Percentiles rank a stretch among this genome's conserved stretches.
phyloP scores from a whole-genome alignment of 2,113 vertebrate species.

The Brachionichthys hirsutus region DNA sequence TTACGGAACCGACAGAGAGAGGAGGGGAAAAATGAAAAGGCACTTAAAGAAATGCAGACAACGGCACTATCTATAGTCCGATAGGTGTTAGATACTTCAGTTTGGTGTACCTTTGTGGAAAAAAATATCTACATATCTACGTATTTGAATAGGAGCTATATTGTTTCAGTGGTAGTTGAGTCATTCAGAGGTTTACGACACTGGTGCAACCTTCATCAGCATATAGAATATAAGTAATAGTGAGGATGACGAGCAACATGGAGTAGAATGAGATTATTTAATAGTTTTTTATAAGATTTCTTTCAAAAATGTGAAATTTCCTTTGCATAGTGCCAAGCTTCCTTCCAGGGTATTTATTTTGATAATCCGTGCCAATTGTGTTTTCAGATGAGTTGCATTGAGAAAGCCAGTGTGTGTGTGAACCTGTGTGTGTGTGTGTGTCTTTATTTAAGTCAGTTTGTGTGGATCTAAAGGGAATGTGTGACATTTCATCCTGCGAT shows the following conservation, averaged over 20 bases:
- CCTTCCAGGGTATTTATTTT: slow-evolving; percentile 79
- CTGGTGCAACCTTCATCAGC: slow-evolving; percentile 70
- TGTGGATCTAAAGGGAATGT: slow-evolving; percentile 20
- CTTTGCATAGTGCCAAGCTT: slow-evolving; percentile 77
- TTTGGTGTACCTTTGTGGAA: slow-evolving; percentile 68
- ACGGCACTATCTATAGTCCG: slow-evolving; percentile 63
- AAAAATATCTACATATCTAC: slow-evolving; percentile 59
- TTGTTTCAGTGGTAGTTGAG: slow-evolving; percentile 68
- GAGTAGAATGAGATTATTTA: slow-evolving; percentile 71
- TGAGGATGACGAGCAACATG: slow-evolving; percentile 53
- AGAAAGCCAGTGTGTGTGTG: slow-evolving; percentile 33
- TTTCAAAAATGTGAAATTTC: slow-evolving; percentile 66
- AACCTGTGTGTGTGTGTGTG: slow-evolving; percentile 13
- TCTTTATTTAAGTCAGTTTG: slow-evolving; percentile 2
- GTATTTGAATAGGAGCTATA: slow-evolving; percentile 71
- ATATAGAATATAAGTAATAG: slow-evolving; percentile 73
- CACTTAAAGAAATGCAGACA: slow-evolving; percentile 64
- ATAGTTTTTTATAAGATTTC: slow-evolving; percentile 72
- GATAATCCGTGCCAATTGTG: slow-evolving; percentile 75
- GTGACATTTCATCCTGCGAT: slow-evolving; percentile 35
- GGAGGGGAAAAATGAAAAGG: slow-evolving; percentile 31
- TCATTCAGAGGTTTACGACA: slow-evolving; percentile 67
- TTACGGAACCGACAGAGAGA: background rate
- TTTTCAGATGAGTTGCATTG: slow-evolving; percentile 53
- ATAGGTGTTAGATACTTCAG: slow-evolving; percentile 71